Percentiles rank a stretch among this genome's conserved stretches.
phyloP scores from a whole-genome alignment of 2,113 vertebrate species.

The Telmatochromis bifrenatus region DNA sequence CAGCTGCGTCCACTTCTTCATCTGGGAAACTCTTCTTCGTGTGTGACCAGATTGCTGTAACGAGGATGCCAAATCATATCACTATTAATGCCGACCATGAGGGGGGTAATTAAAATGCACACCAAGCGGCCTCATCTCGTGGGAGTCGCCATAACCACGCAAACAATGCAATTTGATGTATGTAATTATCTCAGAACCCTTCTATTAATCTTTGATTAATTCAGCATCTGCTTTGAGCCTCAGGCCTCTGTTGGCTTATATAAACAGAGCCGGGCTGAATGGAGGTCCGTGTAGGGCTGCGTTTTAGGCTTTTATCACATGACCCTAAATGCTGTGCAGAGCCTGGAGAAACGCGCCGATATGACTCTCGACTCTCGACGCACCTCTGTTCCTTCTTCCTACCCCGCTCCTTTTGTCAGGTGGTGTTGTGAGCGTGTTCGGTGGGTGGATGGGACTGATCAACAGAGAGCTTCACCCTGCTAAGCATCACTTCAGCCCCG shows the following conservation, averaged over 20 bases:
- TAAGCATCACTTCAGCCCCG: constrained; percentile 66
- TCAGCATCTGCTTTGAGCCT: constrained; percentile 58
- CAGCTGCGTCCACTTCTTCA: not conserved
- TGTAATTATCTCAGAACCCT: constrained; percentile 64
- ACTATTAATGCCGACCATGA: constrained; percentile 35
- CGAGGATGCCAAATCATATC: constrained; percentile 40
- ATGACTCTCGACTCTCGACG: constrained; percentile 68
- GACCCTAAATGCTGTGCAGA: not conserved
- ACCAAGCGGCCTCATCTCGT: constrained; percentile 37
- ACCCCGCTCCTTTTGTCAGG: not conserved
- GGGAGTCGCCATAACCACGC: constrained; percentile 42
- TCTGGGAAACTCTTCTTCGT: not conserved
- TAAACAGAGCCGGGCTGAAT: constrained; percentile 8
- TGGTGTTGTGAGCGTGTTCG: not conserved
- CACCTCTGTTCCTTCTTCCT: constrained; percentile 36
- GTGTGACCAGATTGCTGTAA: constrained; percentile 1
- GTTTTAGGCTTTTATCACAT: not conserved
- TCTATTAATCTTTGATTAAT: constrained; percentile 70
- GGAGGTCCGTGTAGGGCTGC: not conserved
- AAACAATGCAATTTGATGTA: constrained; percentile 66
- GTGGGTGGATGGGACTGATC: constrained; percentile 41
- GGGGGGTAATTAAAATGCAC: constrained; percentile 52
- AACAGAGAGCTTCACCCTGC: constrained; percentile 68
- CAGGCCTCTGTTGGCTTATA: not conserved
- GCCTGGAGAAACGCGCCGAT: constrained; percentile 38